These are phyloP conservation scores for Telmatherina bonti DNA, from an alignment of 2,797 vertebrate species.

Conservation along the genomic window DNA sequence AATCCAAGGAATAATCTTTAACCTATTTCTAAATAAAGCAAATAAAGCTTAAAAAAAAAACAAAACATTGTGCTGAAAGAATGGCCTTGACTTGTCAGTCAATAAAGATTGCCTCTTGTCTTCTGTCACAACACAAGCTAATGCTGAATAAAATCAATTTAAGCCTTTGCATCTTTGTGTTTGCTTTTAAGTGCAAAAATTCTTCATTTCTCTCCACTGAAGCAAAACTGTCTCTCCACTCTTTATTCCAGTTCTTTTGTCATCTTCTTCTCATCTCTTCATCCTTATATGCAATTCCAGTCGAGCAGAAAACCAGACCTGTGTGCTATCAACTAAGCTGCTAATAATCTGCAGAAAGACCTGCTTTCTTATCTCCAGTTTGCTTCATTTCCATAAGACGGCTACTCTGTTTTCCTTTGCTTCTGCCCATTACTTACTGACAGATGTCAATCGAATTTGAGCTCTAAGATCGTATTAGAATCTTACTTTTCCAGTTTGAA, in stretches of 20 bases:
- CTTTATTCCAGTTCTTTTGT: constrained; percentile 67
- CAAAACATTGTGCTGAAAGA: constrained; percentile 14
- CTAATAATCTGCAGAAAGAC: constrained; percentile 60
- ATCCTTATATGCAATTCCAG: constrained; percentile 55
- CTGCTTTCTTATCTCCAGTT: constrained; percentile 34
- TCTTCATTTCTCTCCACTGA: constrained; percentile 70
- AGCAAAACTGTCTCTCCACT: constrained; percentile 69
- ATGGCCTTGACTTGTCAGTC: constrained; percentile 20
- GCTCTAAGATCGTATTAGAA: constrained; percentile 26
- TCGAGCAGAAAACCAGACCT: constrained; percentile 63
- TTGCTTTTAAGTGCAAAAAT: constrained; percentile 68
- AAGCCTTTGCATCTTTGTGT: constrained; percentile 30
- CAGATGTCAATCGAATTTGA: constrained; percentile 17
- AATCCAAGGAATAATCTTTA: constrained; percentile 13
- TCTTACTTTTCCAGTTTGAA: constrained; percentile 16
- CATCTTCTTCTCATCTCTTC: constrained; percentile 60
- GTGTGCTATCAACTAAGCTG: constrained; percentile 50
- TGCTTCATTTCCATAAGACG: constrained; percentile 56
- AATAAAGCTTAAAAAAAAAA: not conserved
- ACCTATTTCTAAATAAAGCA: constrained; percentile 7
- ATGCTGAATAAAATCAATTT: constrained; percentile 55
- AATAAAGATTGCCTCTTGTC: constrained; percentile 17
- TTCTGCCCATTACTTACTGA: constrained; percentile 19
- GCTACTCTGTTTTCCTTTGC: constrained; percentile 36
- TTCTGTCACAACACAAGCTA: constrained; percentile 34